Conservation (phyloP, 2,888 invertebrate species). For the Camptogramma bilineatum region DNA sequence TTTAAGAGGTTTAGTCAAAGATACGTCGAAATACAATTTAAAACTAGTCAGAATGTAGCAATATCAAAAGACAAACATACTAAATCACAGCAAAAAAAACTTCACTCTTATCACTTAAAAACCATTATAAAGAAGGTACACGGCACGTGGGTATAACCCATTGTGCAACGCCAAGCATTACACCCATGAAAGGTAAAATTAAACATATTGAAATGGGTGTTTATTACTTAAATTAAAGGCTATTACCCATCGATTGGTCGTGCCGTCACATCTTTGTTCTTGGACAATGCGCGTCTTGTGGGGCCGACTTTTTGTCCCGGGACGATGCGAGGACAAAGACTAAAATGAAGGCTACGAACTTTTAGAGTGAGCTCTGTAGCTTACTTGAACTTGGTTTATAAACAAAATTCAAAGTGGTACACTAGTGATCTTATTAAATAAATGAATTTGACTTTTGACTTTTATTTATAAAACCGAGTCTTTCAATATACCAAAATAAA, state of each 20-base stretch:
- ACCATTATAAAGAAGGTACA: neutral
- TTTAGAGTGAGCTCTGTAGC: neutral
- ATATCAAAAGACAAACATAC: no score
- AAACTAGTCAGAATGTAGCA: no score
- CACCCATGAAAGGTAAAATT: slow-evolving; percentile 41
- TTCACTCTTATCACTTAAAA: neutral
- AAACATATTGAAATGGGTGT: slow-evolving; percentile 51
- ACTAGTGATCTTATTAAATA: no score
- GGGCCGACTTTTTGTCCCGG: slow-evolving; percentile 41
- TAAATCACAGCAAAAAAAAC: neutral
- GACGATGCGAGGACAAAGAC: slow-evolving; percentile 24
- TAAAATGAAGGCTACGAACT: neutral
- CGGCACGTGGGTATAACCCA: slow-evolving; percentile 18
- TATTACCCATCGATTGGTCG: slow-evolving; percentile 57
- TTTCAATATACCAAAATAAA: no score
- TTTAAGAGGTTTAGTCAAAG: no score
- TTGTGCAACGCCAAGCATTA: slow-evolving; percentile 24
- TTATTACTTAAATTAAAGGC: slow-evolving; percentile 64
- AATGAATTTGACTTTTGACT: no score
- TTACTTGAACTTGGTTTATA: neutral
- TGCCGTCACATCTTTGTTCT: slow-evolving; percentile 51
- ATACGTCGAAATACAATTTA: no score
- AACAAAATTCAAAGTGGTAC: neutral
- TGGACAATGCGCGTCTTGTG: slow-evolving; percentile 56
- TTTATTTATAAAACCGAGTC: no score